A percentile compares a stretch with the other conserved stretches of the same genome.
Conservation (phyloP, 1,140 invertebrate species). For the Eriosoma lanigerum region DNA sequence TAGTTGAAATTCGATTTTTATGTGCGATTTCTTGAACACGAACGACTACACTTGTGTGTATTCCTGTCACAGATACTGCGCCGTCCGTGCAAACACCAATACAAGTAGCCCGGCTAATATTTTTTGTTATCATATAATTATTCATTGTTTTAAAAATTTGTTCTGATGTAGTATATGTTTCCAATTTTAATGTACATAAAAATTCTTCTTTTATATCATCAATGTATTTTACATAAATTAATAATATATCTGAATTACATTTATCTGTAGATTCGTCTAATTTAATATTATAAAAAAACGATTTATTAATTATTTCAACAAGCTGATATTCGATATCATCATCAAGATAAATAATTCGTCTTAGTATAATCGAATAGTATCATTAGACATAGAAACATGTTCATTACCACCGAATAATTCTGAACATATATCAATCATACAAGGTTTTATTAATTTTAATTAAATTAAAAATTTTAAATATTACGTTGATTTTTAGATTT, state of each 20-base stretch:
- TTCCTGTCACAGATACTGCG: constrained; percentile 54
- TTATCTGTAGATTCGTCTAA: constrained; percentile 19
- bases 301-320: too few relatives aligned
- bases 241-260: constrained; percentile 39
- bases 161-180: constrained; percentile 40
- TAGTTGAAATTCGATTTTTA: background rate
- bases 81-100: constrained; percentile 59
- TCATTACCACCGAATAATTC: too few relatives aligned
- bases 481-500: too few relatives aligned
- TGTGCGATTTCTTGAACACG: background rate
- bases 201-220: constrained; percentile 45
- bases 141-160: constrained; percentile 24
- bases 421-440: too few relatives aligned
- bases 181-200: background rate
- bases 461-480: too few relatives aligned
- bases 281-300: too few relatives aligned
- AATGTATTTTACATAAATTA: constrained; percentile 40
- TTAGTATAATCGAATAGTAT: too few relatives aligned
- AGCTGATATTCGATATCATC: too few relatives aligned
- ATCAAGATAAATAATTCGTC: too few relatives aligned
- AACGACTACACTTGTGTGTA: background rate
- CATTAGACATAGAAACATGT: too few relatives aligned
- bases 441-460: too few relatives aligned
- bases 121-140: constrained; percentile 19
- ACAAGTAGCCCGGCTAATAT: constrained; percentile 42